Evolutionary conservation across 2,797 vertebrate species (phyloP).

Genomic region (Novumbra hubbsi): DNA sequence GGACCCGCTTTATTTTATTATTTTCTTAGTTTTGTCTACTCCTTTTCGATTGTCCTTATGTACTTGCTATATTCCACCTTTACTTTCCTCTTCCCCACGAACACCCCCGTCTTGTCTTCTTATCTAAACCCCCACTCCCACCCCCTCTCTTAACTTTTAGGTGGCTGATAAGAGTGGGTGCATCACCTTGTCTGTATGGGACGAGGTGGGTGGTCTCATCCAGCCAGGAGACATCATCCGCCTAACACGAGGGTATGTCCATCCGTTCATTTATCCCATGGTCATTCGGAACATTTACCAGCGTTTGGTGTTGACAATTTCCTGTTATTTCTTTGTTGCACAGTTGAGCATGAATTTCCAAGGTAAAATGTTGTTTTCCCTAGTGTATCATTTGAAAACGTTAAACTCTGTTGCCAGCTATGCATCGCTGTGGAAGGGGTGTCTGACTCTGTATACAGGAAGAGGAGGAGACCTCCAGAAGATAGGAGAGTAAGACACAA

Average conservation of each 20-base stretch:
- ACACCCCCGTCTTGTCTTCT: neutral
- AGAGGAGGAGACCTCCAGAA: constrained; percentile 84
- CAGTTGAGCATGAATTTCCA: neutral
- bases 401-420: constrained; percentile 64
- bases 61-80: neutral
- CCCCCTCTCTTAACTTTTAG: constrained; percentile 29
- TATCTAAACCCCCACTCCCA: too few relatives aligned
- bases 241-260: constrained; percentile 80
- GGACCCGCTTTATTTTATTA: neutral
- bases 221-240: constrained; percentile 85
- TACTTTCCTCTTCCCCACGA: neutral
- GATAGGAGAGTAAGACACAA: constrained; percentile 80
- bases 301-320: neutral
- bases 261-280: neutral
- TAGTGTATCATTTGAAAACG: neutral
- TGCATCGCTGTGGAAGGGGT: constrained; percentile 85
- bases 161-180: constrained; percentile 84
- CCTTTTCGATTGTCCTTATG: neutral
- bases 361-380: neutral
- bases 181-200: constrained; percentile 86
- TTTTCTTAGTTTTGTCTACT: neutral
- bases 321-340: neutral
- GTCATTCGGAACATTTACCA: too few relatives aligned
- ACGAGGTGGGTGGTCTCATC: constrained; percentile 82
- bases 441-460: constrained; percentile 83